Conservation (phyloP, 2,888 invertebrate species). For the Trichacis sp. region DNA sequence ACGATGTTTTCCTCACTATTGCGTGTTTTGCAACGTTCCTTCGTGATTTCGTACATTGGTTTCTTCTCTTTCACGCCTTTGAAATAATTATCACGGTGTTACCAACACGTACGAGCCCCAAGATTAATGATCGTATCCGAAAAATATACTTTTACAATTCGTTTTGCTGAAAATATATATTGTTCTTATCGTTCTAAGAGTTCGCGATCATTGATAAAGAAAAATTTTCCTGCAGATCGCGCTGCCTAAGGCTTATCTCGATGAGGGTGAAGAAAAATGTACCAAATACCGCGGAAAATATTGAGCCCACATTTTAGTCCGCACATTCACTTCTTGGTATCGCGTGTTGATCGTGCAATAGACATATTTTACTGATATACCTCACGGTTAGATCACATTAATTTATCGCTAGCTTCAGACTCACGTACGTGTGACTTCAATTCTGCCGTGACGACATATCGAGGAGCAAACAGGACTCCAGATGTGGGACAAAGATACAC, state of each 20-base stretch:
- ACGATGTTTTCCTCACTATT: neutral
- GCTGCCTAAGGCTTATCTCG: neutral
- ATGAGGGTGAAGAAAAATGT: neutral
- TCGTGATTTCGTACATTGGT: no score
- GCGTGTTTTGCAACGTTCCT: neutral
- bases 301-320: constrained; percentile 1
- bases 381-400: constrained; percentile 9
- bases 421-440: constrained; percentile 6
- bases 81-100: no score
- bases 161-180: neutral
- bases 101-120: no score
- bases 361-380: constrained; percentile 9
- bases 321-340: neutral
- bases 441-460: constrained; percentile 8
- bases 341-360: constrained; percentile 8
- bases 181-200: neutral
- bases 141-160: no score
- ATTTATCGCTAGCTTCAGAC: constrained; percentile 6
- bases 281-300: neutral
- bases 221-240: neutral
- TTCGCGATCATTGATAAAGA: neutral
- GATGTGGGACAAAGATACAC: constrained; percentile 5
- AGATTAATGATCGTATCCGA: no score
- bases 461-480: constrained; percentile 10
- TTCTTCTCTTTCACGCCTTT: no score